These are phyloP conservation scores for Thysanoteuthis rhombus DNA, from an alignment of 2,888 invertebrate genomes.

Conservation along the genomic window DNA sequence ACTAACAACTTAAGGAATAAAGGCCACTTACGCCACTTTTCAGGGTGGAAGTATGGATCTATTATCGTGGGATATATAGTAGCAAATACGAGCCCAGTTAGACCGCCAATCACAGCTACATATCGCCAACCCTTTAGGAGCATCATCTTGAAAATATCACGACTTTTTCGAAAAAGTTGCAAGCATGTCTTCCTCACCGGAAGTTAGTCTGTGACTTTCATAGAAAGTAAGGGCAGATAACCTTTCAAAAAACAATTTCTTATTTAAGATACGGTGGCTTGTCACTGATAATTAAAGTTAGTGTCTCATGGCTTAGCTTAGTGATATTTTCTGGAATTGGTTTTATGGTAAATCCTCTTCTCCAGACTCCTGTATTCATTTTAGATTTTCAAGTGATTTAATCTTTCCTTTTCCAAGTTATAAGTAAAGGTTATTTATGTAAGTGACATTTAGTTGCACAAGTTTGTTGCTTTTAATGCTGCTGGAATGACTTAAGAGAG, in stretches of 20 bases:
- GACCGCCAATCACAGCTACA: constrained; percentile 71
- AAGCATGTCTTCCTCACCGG: not conserved
- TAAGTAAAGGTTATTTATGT: not conserved
- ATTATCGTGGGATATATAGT: constrained; percentile 75
- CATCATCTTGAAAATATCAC: constrained; percentile 30
- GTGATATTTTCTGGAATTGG: too few species aligned
- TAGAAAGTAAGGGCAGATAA: not conserved
- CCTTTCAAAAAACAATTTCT: not conserved
- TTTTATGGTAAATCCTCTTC: too few species aligned
- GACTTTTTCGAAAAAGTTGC: constrained; percentile 32
- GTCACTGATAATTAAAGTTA: not conserved
- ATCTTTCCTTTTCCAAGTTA: not conserved
- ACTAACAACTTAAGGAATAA: not conserved
- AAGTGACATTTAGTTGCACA: not conserved
- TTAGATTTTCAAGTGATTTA: too few species aligned
- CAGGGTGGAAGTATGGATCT: constrained; percentile 75
- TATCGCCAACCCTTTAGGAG: constrained; percentile 71
- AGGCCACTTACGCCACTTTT: constrained; percentile 74
- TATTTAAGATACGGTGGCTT: not conserved
- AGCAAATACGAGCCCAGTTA: constrained; percentile 72
- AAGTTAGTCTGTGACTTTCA: not conserved
- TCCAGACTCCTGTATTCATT: too few species aligned
- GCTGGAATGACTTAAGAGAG: not conserved
- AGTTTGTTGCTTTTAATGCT: not conserved
- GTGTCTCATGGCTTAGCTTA: too few species aligned